Evolutionary conservation across 1,140 invertebrate species (phyloP), one percentile per base, ranked within the genome.

Genomic region (Euwallacea fornicatus): DNA sequence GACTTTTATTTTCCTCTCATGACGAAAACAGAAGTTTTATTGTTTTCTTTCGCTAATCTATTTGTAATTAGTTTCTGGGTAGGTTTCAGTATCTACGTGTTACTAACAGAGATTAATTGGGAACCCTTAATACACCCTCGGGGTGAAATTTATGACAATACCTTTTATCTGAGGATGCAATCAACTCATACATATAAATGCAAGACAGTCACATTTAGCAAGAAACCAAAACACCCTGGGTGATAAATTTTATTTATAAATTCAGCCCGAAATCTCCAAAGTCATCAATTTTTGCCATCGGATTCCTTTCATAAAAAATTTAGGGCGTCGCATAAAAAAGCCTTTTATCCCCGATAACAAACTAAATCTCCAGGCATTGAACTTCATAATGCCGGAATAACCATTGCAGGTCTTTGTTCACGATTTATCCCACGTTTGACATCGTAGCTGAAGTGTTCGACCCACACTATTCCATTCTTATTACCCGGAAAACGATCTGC

Each of bases 1-100:
- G 64, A 66, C 64, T 66, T 66, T 66, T 66, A 66, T 66, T 66
- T 66, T 58, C 7, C 64, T 56, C 54, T 46, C 64, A 62, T 69
- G 66, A 60, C 67, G 62, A 62, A 69, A 69, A 69, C 67, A 69
- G 67, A 54, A 44, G 59, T 69, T 61, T 54, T 62, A 69, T 62
- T 62, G 59, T 69, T 69, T 69, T 60, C 47, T 69, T 69, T 55
- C 59, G 42, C 67, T 69, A 69, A 69, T 69, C 67, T 69, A 69
- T 62, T 69, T 69, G 44, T 62, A 69, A 69, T 69, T 69, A 69
- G 44, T 43, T 43, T 47, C 44, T 55, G 64, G 47, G 54, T 41
- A 66, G 64, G 41, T 66, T 43, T 66, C 47, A 44, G 47, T 53
- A 69, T 61, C 21, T 33, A 33, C 21, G 41, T 62, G 42, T 13